A percentile compares a stretch with the other conserved stretches of the same genome.
Evolutionary conservation across 2,113 vertebrate species (phyloP).

Genomic region (Ammospiza nelsoni): DNA sequence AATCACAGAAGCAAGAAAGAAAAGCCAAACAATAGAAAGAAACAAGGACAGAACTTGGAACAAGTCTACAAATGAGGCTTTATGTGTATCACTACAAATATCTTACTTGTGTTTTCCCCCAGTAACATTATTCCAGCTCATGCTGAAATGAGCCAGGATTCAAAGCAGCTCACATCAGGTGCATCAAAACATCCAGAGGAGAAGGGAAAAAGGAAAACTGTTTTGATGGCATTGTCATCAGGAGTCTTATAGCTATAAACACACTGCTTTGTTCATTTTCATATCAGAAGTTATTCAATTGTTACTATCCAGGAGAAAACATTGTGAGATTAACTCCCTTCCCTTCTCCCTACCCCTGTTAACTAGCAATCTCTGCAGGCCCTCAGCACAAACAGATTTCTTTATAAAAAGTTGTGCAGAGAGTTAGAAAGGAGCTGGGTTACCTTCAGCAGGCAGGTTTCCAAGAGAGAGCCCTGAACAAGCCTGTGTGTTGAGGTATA

Average conservation of each 20-base stretch:
- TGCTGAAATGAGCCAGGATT: neutral
- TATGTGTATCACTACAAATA: neutral
- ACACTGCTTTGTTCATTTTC: neutral
- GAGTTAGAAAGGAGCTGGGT: neutral
- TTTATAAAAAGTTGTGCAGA: neutral
- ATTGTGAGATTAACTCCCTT: neutral
- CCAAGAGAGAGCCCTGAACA: neutral
- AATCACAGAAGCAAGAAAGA: neutral
- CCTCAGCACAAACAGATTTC: neutral
- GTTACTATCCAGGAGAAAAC: neutral
- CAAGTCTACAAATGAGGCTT: neutral
- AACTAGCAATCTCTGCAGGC: fast-evolving
- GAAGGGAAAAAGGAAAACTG: neutral
- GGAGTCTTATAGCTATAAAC: neutral
- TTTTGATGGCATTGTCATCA: neutral
- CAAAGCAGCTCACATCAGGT: neutral
- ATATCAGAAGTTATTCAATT: neutral
- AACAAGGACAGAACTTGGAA: neutral
- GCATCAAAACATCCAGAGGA: neutral
- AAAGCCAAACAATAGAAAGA: neutral
- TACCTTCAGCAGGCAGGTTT: neutral
- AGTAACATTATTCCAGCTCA: neutral
- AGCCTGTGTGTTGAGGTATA: fast-evolving
- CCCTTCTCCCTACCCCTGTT: neutral
- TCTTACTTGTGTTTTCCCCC: neutral